Evolutionary conservation across 2,888 invertebrate species (phyloP).

Genomic region (Sinhomidia bicolor): DNA sequence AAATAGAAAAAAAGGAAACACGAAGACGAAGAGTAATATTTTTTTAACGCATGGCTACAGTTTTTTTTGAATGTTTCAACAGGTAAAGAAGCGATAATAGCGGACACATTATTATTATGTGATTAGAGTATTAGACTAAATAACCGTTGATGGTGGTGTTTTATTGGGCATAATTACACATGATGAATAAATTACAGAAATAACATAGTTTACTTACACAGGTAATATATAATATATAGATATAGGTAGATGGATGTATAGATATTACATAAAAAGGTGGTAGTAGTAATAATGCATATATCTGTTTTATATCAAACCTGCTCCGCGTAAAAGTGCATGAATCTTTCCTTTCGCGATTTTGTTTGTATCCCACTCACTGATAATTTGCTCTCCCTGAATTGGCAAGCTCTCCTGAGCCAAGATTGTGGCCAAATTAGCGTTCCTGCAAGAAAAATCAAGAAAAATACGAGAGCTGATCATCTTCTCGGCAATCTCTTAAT

Average conservation of each 20-base stretch:
- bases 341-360: slow-evolving; percentile 78
- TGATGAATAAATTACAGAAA: slow-evolving; percentile 62
- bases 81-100: slow-evolving; percentile 17
- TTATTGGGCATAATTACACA: slow-evolving; percentile 56
- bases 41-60: background rate
- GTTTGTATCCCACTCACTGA: slow-evolving; percentile 78
- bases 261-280: too few species aligned
- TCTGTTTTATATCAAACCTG: slow-evolving; percentile 75
- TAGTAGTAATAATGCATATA: slow-evolving; percentile 9
- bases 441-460: slow-evolving; percentile 61
- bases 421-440: slow-evolving; percentile 73
- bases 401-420: slow-evolving; percentile 79
- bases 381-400: slow-evolving; percentile 77
- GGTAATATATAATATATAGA: too few species aligned
- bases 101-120: slow-evolving; percentile 29
- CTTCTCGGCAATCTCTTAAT: slow-evolving; percentile 47
- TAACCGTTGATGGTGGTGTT: slow-evolving; percentile 26
- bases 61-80: background rate
- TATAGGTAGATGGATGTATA: too few species aligned
- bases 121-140: slow-evolving; percentile 49
- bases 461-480: slow-evolving; percentile 38
- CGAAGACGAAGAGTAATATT: too few species aligned
- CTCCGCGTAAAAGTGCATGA: slow-evolving; percentile 77
- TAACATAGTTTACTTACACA: slow-evolving; percentile 46
- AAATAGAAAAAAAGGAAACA: background rate